Evolutionary conservation across 2,797 vertebrate species (phyloP).

Genomic region (Hydrocynus forskahlii): DNA sequence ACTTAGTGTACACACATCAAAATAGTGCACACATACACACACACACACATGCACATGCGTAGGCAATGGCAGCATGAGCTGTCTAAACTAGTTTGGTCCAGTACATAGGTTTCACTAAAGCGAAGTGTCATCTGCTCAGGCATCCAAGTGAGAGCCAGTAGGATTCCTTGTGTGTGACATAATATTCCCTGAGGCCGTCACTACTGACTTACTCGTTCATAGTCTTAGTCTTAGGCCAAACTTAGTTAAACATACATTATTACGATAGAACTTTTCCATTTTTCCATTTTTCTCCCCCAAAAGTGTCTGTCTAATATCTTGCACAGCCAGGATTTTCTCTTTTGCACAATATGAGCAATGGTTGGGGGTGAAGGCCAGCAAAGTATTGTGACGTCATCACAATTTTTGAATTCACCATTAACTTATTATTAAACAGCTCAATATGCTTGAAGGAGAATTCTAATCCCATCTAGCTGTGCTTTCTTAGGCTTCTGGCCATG

Average conservation of each 20-base stretch:
- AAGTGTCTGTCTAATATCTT: too few species aligned
- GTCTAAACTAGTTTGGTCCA: neutral
- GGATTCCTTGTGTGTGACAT: slow-evolving; percentile 6
- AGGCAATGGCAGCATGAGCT: neutral
- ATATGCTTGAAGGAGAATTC: too few species aligned
- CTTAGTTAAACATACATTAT: neutral
- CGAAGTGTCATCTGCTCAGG: slow-evolving; percentile 21
- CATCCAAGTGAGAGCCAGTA: slow-evolving; percentile 6
- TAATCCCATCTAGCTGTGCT: too few species aligned
- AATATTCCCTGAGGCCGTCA: neutral
- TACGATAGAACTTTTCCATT: neutral
- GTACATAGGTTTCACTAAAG: slow-evolving; percentile 1
- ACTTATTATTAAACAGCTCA: too few species aligned
- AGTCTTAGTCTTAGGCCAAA: neutral
- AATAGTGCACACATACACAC: neutral
- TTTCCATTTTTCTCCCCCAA: too few species aligned
- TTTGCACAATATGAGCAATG: too few species aligned
- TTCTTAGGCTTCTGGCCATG: too few species aligned
- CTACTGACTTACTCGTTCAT: slow-evolving; percentile 3
- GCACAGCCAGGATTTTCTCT: too few species aligned
- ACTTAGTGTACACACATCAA: neutral
- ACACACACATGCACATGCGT: neutral
- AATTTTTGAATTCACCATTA: too few species aligned
- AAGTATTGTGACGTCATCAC: too few species aligned
- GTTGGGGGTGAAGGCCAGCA: too few species aligned